Evolutionary conservation across 2,797 vertebrate species (phyloP), one percentile per base, ranked within the genome.

Genomic region (Furcifer pardalis): DNA sequence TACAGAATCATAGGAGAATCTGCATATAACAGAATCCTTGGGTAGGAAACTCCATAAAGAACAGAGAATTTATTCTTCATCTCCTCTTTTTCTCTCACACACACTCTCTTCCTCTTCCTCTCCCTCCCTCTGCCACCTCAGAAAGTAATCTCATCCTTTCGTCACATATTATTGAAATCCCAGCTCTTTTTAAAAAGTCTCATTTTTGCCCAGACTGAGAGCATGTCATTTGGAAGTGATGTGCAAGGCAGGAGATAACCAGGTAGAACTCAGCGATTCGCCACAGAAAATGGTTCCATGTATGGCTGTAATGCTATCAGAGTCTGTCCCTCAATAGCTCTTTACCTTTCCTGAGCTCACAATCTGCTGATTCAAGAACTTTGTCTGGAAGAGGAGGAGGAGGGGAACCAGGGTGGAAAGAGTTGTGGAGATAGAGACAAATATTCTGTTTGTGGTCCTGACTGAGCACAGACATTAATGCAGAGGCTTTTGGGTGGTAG

Each of bases 211-310:
- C 94, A 95, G 96, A 95, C 95, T 94, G 95, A 96, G 95, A 96
- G 95, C 96, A 96, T 96, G 96, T 96, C 96, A 96, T 96, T 96
- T 86, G 96, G 95, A 96, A 96, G 95, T 96, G 96, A 96, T 96
- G 96, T 96, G 96, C 95, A 95, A 96, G 96, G 96, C 96, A 96
- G 94, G 94, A 96, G 96, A 96, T 96, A 96, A 96, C 96, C 96
- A 96, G 95, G 96, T 96, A 96, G 96, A 96, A 96, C 96, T 96
- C 96, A 96, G 93, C 94, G 91, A 96, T 96, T 96, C 94, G 96
- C 96, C 96, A 96, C 96, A 96, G 96, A 96, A 96, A 96, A 96
- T 96, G 96, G 96, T 94, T 95, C 96, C 96, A 94, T 95, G 95
- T 93, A 95, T 96, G 96, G 94, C 95, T 90, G 93, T 96, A 96